phyloP scores from a whole-genome alignment of 1,140 invertebrate species.

The Drosophila orena region DNA sequence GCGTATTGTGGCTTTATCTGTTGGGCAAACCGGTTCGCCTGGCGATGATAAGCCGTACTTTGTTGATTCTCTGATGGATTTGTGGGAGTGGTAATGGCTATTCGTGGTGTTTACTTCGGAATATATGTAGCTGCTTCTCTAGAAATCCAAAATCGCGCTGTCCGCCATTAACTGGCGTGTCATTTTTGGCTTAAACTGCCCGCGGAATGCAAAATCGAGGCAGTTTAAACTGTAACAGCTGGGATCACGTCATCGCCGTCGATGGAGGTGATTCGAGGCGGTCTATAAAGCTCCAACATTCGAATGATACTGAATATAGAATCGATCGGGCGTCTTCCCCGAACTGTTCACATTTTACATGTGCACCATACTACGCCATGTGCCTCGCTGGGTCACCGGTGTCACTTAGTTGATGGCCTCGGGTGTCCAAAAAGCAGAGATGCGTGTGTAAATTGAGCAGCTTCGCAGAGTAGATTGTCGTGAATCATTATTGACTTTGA shows the following conservation, averaged over 20 bases:
- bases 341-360: conserved; percentile 30
- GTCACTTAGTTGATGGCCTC: conserved; percentile 41
- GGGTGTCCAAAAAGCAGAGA: conserved; percentile 50
- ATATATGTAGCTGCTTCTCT: conserved; percentile 6
- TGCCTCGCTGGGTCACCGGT: conserved; percentile 23
- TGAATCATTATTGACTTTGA: conserved; percentile 42
- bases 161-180: conserved; percentile 22
- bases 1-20: conserved; percentile 15
- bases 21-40: conserved; percentile 33
- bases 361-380: conserved; percentile 5
- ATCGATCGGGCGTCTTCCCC: conserved; percentile 10
- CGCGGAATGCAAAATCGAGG: conserved; percentile 25
- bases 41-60: conserved; percentile 35
- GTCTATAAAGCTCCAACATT: conserved; percentile 24
- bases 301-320: conserved; percentile 37
- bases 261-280: conserved; percentile 12
- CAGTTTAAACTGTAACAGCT: conserved; percentile 36
- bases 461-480: conserved; percentile 4
- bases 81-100: conserved; percentile 42
- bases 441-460: conserved; percentile 44
- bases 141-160: conserved; percentile 2
- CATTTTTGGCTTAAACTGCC: conserved; percentile 24
- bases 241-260: conserved; percentile 37
- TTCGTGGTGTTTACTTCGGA: conserved; percentile 15
- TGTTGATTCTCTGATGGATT: conserved; percentile 28